These are phyloP conservation scores for Melipona beecheii DNA, from an alignment of 2,888 invertebrate genomes.

Conservation along the genomic window DNA sequence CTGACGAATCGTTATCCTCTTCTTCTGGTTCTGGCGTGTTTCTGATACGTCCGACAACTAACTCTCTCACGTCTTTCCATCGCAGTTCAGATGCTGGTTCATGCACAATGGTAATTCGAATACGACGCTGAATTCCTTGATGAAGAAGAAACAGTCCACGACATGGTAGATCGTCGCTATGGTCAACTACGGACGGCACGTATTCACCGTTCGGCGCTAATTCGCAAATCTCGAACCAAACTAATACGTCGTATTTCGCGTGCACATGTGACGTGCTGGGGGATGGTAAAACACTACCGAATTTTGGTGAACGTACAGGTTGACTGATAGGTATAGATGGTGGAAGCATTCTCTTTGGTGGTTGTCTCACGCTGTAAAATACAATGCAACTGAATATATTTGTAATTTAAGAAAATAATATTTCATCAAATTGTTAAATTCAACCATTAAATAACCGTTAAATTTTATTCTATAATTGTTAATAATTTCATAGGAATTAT, in stretches of 20 bases:
- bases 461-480: no score
- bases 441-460: background rate
- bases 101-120: conserved; percentile 98
- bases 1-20: conserved; percentile 95
- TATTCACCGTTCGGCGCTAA: conserved; percentile 97
- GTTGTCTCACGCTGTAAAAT: conserved; percentile 87
- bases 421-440: background rate
- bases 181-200: conserved; percentile 97
- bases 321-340: conserved; percentile 98
- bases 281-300: conserved; percentile 90
- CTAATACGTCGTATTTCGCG: conserved; percentile 97
- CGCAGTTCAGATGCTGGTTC: conserved; percentile 95
- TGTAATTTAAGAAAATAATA: background rate
- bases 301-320: conserved; percentile 98
- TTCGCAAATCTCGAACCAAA: conserved; percentile 99
- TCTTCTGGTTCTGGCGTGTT: conserved; percentile 95
- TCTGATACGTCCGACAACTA: conserved; percentile 96
- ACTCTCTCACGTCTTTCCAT: conserved; percentile 98
- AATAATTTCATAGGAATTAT: conserved; percentile 12
- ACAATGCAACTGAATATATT: conserved; percentile 7
- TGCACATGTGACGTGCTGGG: conserved; percentile 89
- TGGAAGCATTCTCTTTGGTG: conserved; percentile 96
- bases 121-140: conserved; percentile 99
- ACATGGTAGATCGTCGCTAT: conserved; percentile 97
- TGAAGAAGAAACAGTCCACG: conserved; percentile 97